Base-by-base conservation (phyloP, 2,113 vertebrate species). In the Gasterosteus aculeatus region DNA sequence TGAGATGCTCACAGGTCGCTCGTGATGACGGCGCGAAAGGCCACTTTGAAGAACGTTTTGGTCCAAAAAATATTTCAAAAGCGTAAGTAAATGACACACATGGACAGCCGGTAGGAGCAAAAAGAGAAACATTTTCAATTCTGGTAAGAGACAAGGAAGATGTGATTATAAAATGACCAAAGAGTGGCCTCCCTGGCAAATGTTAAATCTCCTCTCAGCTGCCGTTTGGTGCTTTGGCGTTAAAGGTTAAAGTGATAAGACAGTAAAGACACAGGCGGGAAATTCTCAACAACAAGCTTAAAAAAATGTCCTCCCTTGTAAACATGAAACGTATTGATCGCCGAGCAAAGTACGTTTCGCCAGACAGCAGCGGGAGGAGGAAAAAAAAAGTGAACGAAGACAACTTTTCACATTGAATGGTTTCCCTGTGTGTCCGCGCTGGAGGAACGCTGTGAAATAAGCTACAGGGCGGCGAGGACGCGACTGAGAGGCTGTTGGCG, bases 401-500 rank as follows among this genome's bases (percentile, higher is more conserved):
- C 5, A 38, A 49, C n/a, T 9, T 38, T 46, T 8, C n/a, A 22
- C 22, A 10, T 33, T 19, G 33, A 7, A 35, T 49, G 22, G 12
- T 18, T 10, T n/a, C 14, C 5, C 35, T 38, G 8, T 10, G 60
- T 49, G 9, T 61, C 73, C 22, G n/a, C 7, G 11, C 54, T 67
- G 49, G 47, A 46, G 35, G 19, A 31, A 11, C 4, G 18, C 44
- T 19, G 69, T n/a, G 31, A 67, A 75, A 56, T 66, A 19, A 39
- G 46, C 61, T 42, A 39, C 51, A 53, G 19, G 10, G 53, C 65
- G 39, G 31, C 29, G 65, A 16, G 75, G 33, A 51, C 26, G 9
- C 31, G 11, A 42, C 56, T 65, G 58, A 69, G 58, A 75, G 53
- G 77, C 67, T 71, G 67, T 47, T 68, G 53, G 64, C 63, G 33